Percentiles rank a stretch among this genome's conserved stretches.
Conservation (phyloP, 2,113 vertebrate genomes). For the Aleadryas rufinucha region DNA sequence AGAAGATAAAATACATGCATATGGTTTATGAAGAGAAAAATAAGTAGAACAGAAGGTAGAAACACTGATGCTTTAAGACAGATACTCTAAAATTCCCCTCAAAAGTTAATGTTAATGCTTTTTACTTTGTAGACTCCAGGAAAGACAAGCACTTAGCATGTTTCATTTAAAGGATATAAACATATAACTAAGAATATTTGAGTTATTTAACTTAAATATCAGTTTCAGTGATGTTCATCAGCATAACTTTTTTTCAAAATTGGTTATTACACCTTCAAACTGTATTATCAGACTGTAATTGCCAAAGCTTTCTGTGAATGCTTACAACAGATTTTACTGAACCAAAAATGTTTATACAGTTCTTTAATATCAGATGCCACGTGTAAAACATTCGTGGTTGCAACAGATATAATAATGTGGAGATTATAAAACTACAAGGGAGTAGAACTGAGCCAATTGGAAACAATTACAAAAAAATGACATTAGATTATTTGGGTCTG, state of each 20-base stretch:
- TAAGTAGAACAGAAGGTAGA: background rate
- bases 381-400: background rate
- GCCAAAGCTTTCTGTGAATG: background rate
- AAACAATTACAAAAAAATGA: background rate
- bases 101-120: background rate
- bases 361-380: background rate
- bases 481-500: background rate
- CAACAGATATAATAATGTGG: background rate
- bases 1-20: background rate
- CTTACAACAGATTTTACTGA: background rate
- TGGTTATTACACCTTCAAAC: background rate
- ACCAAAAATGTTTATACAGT: background rate
- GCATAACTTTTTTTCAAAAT: background rate
- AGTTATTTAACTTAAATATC: background rate
- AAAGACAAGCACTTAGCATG: background rate
- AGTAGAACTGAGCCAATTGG: background rate
- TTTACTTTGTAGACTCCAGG: background rate
- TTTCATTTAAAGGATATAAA: background rate
- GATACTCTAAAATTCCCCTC: background rate
- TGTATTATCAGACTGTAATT: background rate
- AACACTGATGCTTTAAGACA: background rate
- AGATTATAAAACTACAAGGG: background rate
- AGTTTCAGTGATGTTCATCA: background rate
- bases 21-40: background rate
- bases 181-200: background rate